Percentiles rank a stretch among this genome's conserved stretches.
Evolutionary conservation across 2,113 vertebrate genomes (phyloP).

Genomic region (Rhea pennata): DNA sequence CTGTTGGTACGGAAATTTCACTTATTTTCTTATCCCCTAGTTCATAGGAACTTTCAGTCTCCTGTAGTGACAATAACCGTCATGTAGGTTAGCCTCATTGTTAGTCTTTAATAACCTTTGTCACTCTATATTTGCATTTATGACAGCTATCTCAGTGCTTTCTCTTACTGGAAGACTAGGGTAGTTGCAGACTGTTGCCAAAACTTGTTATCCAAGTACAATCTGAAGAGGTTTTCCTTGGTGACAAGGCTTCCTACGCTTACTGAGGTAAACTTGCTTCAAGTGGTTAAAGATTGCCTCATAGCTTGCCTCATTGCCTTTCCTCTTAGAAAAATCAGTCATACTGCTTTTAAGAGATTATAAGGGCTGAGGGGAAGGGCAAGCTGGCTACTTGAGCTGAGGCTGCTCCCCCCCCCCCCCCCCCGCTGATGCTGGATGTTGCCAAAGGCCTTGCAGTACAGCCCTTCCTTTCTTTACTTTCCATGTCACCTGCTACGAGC

Average conservation of each 20-base stretch:
- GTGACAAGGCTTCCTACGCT: background rate
- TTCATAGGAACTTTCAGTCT: background rate
- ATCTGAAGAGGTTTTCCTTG: background rate
- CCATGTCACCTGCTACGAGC: background rate
- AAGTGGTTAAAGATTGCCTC: background rate
- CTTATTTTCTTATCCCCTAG: too few relatives aligned
- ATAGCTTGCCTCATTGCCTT: background rate
- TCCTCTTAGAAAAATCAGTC: background rate
- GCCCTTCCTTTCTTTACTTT: background rate
- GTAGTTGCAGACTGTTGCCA: background rate
- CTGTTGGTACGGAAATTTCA: background rate
- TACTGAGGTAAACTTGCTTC: background rate
- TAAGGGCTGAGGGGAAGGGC: background rate
- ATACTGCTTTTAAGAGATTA: background rate
- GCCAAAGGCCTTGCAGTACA: background rate
- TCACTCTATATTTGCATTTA: background rate
- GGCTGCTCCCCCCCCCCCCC: background rate
- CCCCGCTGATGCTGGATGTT: background rate
- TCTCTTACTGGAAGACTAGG: background rate
- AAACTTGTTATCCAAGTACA: background rate
- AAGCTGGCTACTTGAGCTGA: background rate
- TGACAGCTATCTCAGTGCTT: background rate
- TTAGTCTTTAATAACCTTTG: background rate
- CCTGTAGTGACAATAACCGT: background rate
- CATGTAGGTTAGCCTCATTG: background rate